Conservation (phyloP, 2,888 invertebrate genomes). For the Ophion ellenae region DNA sequence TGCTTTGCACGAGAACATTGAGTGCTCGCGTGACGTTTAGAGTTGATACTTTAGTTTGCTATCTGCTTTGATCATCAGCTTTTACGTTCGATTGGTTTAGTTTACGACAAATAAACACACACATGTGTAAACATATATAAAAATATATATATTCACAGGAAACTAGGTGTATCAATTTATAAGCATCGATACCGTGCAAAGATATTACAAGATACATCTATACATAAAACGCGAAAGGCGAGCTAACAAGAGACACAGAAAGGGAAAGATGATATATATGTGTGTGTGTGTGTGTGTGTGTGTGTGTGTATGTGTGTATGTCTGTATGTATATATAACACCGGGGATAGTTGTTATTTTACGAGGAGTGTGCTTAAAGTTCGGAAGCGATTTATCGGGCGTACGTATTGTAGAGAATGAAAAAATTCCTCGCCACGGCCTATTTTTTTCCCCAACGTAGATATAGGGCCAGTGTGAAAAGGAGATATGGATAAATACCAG, state of each 20-base stretch:
- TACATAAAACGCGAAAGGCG: background rate
- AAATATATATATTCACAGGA: background rate
- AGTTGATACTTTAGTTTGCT: constrained; percentile 5
- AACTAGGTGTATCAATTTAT: background rate
- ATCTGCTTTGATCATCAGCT: constrained; percentile 43
- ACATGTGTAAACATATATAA: constrained; percentile 17
- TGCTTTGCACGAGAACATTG: background rate
- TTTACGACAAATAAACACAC: background rate
- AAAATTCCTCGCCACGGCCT: background rate
- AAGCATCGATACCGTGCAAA: background rate
- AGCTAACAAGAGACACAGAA: constrained; percentile 12
- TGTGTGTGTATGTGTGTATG: no score
- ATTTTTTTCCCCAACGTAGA: background rate
- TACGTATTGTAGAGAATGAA: background rate
- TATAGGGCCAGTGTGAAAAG: background rate
- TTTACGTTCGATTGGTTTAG: constrained; percentile 46
- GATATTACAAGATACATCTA: background rate
- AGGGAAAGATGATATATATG: background rate
- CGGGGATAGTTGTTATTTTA: constrained; percentile 28
- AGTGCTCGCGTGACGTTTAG: background rate
- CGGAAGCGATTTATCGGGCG: background rate
- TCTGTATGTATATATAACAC: background rate
- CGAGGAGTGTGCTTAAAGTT: constrained; percentile 39
- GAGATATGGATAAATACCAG: background rate
- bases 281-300: no score